Evolutionary conservation across 1,140 invertebrate species (phyloP), one percentile per base, ranked within the genome.

Genomic region (Neotoxoptera formosana): DNA sequence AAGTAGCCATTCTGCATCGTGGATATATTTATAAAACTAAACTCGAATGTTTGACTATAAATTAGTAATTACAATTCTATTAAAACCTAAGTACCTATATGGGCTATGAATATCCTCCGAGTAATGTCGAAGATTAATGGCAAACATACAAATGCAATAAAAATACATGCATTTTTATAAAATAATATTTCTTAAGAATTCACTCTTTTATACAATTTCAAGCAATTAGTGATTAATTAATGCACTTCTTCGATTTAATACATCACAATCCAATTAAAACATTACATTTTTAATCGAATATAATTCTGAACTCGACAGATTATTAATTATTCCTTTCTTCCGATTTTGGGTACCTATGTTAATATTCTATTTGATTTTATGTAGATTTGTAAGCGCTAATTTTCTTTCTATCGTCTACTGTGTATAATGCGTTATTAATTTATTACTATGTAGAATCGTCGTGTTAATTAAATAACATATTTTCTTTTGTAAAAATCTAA

Each of bases 301-400:
- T 47, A 86, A 86, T 47, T 30, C 14, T 47, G 7, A 45, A 30
- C 11, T 25, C 47, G 84, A 86, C 84, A 47, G 9, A 41, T 86
- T 47, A 86, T 86, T 86, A 86, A 86, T 86, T 86, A 47, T 86
- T 86, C 25, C 23, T 86, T 47, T 30, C 14, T n/a, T 86, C 76
- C 14, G 17, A 83, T 83, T 83, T 83, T 20, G 17, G 34, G 23
- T 36, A 23, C 60, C n/a, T n/a, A 34, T 76, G 30, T 76, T 76
- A 67, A n/a, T 67, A 76, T 76, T n/a, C 60, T 53, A 53, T 53
- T 20, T 34, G 60, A 30, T 76, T 17, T n/a, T 76, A 76, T 76
- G 6, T 76, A n/a, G 30, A 76, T 76, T n/a, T 76, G 14, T 76
- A 76, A 76, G n/a, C 60, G n/a, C 30, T n/a, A 6, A 76, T n/a